phyloP scores from a whole-genome alignment of 2,113 vertebrate genomes.

The Dendropsophus ebraccatus region DNA sequence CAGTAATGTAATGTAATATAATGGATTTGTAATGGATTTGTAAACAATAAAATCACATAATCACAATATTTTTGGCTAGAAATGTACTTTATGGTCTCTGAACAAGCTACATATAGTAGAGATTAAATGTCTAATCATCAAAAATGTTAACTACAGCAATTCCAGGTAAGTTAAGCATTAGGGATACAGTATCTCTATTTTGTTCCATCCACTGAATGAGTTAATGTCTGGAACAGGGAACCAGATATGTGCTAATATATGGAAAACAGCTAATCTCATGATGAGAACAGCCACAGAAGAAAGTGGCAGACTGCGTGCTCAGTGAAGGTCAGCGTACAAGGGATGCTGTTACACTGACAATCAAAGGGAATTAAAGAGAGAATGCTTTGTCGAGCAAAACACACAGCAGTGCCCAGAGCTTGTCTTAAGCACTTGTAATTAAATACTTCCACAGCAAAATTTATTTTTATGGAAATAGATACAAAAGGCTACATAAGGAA shows the following conservation, averaged over 20 bases:
- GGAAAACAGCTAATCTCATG: conserved; percentile 53
- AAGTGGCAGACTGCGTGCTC: conserved; percentile 34
- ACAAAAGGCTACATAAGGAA: neutral
- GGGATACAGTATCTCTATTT: neutral
- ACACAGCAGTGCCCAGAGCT: neutral
- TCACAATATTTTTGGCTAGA: neutral
- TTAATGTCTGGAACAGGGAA: conserved; percentile 43
- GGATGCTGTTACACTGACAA: conserved; percentile 52
- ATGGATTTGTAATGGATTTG: no score
- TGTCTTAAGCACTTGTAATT: conserved; percentile 25
- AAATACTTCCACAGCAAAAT: conserved; percentile 30
- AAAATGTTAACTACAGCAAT: neutral
- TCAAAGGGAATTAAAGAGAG: conserved; percentile 46
- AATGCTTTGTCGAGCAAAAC: conserved; percentile 22
- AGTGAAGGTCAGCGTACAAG: conserved; percentile 51
- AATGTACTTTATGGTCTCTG: neutral
- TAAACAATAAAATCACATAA: neutral
- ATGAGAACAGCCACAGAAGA: conserved; percentile 41
- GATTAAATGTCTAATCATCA: neutral
- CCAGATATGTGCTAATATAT: conserved; percentile 27
- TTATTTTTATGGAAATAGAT: conserved; percentile 28
- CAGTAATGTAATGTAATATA: no score
- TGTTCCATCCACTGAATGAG: neutral
- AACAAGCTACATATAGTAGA: neutral
- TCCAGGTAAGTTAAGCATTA: neutral